Evolutionary conservation across 2,888 invertebrate species (phyloP).

Genomic region (Neoitamus cyanurus): DNA sequence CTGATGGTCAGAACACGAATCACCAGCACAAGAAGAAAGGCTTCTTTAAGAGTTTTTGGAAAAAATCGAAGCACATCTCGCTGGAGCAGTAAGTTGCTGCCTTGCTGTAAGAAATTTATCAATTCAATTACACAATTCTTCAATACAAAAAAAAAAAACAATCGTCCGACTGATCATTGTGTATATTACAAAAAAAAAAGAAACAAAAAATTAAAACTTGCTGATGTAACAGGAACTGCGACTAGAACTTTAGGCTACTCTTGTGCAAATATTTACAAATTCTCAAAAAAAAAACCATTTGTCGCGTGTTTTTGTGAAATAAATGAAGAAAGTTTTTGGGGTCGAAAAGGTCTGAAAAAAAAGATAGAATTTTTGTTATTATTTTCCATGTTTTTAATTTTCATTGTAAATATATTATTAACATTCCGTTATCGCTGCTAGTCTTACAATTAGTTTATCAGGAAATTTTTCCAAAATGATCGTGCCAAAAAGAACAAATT

Average conservation of each 20-base stretch:
- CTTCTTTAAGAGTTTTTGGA: conserved; percentile 90
- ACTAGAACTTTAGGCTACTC: neutral
- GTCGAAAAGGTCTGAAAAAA: neutral
- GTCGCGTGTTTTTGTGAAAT: neutral
- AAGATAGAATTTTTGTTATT: neutral
- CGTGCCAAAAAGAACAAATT: conserved; percentile 17
- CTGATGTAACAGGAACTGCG: neutral
- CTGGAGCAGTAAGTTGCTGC: conserved; percentile 76
- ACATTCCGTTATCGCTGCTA: conserved; percentile 28
- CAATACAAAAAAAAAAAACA: conserved; percentile 3
- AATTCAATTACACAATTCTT: neutral
- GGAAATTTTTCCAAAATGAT: conserved; percentile 12
- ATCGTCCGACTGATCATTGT: conserved; percentile 27
- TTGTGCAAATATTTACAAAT: neutral
- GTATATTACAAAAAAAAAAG: neutral
- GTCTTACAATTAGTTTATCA: conserved; percentile 20
- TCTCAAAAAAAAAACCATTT: neutral
- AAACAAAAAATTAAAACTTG: neutral
- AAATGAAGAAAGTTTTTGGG: neutral
- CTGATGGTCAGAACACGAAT: neutral
- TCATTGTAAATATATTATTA: conserved; percentile 10
- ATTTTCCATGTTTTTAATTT: neutral
- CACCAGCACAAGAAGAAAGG: conserved; percentile 81
- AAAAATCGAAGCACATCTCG: conserved; percentile 87
- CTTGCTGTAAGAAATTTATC: neutral